Base-by-base conservation (phyloP, 2,113 vertebrate genomes). In the Patagioenas fasciata region DNA sequence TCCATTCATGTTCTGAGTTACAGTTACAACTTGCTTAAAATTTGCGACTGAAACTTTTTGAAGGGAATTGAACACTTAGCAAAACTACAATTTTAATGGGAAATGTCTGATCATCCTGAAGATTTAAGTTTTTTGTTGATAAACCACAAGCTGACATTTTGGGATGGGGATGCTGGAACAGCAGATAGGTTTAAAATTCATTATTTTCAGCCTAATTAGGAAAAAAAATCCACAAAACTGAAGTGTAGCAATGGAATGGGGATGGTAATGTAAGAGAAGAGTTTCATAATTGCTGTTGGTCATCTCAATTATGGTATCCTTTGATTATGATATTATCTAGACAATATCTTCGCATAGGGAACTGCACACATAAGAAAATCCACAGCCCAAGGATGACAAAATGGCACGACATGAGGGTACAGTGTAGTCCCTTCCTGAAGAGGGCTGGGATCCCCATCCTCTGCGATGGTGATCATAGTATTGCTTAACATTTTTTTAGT, bases 401-500 rank as follows among this genome's bases (percentile, higher is more conserved):
- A 34, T 31, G 21, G 1, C n/a, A 24, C 18, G 20, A 7, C 8
- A 12, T 8, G n/a, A 47, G 42, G 11, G 9, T 5, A 5, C 1
- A 1, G 7, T 40, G 24, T 8, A 62, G 42, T 6, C 11, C 17
- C 6, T 36, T 56, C 14, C 40, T 82, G 6, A 51, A 44, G 66
- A 38, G 20, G 8, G 11, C 47, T 54, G 31, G 29, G 8, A 32
- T 86, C 26, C 12, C 12, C 11, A 23, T 29, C 17, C 29, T 5
- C 9, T 40, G 0, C 15, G 8, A 4, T 6, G 5, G 8, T 47
- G 10, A 20, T 47, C 29, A 8, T 3, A 26, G 8, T 5, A 8
- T 2, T 54, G 12, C 25, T 66, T 31, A 29, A 36, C 1, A 5
- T 8, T 14, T 47, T 58, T 25, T 36, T 2, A 3, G 25, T 67